phyloP scores from a whole-genome alignment of 2,797 vertebrate genomes.

The Pitangus sulphuratus region DNA sequence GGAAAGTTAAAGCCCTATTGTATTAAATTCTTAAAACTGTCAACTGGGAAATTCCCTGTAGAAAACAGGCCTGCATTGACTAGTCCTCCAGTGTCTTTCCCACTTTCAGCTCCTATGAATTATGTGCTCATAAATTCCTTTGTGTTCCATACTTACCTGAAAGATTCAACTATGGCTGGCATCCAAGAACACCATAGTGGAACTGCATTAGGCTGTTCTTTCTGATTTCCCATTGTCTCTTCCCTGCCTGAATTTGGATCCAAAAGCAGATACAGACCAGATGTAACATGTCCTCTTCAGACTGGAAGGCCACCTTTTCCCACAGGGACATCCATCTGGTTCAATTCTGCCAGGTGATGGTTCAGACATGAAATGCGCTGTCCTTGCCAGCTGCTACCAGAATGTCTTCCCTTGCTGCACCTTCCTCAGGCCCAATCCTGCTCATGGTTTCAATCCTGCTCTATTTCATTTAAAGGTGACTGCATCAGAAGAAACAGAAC shows the following conservation, averaged over 20 bases:
- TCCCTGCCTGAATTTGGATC: background rate
- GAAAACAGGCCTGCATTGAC: constrained; percentile 37
- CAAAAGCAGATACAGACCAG: background rate
- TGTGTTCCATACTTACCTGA: constrained; percentile 24
- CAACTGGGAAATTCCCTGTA: constrained; percentile 13
- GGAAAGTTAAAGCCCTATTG: constrained; percentile 20
- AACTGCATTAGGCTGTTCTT: background rate
- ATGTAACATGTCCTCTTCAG: background rate
- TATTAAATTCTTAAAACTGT: constrained; percentile 23
- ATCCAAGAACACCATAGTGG: background rate
- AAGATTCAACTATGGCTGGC: background rate
- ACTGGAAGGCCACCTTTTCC: background rate
- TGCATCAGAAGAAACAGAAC: background rate
- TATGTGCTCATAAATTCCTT: constrained; percentile 19
- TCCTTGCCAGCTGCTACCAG: background rate
- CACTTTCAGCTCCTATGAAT: constrained; percentile 6
- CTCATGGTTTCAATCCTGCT: background rate
- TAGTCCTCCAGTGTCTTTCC: constrained; percentile 33
- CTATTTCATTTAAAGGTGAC: background rate
- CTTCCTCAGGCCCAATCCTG: background rate
- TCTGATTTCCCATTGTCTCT: background rate
- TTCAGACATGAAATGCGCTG: background rate
- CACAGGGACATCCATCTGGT: background rate
- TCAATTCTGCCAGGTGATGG: background rate
- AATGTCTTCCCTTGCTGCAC: background rate